Conservation (phyloP, 1,140 invertebrate species). For the Choristoneura fumiferana region DNA sequence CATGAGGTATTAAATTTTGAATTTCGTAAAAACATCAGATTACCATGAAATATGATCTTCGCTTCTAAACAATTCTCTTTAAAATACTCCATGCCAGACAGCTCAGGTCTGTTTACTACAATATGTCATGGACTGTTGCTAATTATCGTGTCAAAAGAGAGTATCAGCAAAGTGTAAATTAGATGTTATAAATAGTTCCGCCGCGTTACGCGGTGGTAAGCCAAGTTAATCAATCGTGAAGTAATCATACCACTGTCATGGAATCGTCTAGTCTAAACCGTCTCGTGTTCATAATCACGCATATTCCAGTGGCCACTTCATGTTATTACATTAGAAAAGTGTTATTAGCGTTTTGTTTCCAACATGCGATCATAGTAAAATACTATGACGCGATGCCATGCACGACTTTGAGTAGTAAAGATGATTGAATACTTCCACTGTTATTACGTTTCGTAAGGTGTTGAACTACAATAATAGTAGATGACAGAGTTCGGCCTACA, state of each 20-base stretch:
- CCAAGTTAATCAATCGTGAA: neutral
- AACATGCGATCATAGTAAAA: no score
- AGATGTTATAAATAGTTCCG: neutral
- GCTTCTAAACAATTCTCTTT: no score
- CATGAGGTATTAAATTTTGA: no score
- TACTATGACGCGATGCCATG: neutral
- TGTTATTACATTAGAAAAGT: constrained; percentile 12
- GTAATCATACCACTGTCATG: neutral
- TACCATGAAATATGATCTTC: no score
- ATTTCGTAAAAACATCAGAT: no score
- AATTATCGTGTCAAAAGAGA: constrained; percentile 5
- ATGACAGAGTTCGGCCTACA: constrained; percentile 8
- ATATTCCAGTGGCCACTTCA: constrained; percentile 9
- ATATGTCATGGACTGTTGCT: no score
- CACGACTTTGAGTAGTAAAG: neutral
- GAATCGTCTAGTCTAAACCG: constrained; percentile 4
- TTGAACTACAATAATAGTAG: constrained; percentile 10
- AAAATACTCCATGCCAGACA: no score
- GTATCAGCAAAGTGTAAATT: neutral
- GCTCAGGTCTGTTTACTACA: no score
- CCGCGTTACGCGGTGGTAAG: neutral
- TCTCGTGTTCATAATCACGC: constrained; percentile 2
- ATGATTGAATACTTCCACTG: constrained; percentile 11
- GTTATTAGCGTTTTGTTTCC: constrained; percentile 3
- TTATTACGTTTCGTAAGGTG: constrained; percentile 6